These are phyloP conservation scores for Cerastis leucographa DNA, from an alignment of 2,888 invertebrate species.

Conservation along the genomic window DNA sequence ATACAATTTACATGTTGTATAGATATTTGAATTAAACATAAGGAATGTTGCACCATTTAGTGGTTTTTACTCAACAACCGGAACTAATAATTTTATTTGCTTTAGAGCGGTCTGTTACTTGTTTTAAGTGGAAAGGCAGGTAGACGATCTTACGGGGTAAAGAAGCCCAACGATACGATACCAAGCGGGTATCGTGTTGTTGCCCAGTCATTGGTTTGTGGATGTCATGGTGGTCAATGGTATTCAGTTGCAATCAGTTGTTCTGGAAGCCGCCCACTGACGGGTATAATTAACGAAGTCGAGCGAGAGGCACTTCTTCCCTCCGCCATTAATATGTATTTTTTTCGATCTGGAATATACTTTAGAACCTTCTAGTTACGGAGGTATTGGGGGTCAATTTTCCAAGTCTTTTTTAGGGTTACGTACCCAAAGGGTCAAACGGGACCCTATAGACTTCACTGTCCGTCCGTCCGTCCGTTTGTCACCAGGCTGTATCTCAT, in stretches of 20 bases:
- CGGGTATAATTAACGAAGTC: too few relatives aligned
- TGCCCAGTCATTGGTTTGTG: not conserved
- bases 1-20: conserved; percentile 36
- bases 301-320: too few relatives aligned
- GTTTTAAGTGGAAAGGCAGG: not conserved
- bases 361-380: too few relatives aligned
- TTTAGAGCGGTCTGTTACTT: not conserved
- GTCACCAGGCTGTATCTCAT: too few relatives aligned
- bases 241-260: not conserved
- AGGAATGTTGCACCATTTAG: conserved; percentile 25
- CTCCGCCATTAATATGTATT: too few relatives aligned
- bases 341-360: too few relatives aligned
- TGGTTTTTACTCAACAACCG: conserved; percentile 3
- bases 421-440: too few relatives aligned
- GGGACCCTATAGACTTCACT: too few relatives aligned
- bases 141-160: not conserved
- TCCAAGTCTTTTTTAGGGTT: too few relatives aligned
- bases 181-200: not conserved
- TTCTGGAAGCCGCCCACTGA: not conserved
- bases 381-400: too few relatives aligned
- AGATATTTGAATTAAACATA: conserved; percentile 46
- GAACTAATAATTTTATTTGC: conserved; percentile 6
- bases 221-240: not conserved
- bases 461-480: too few relatives aligned
- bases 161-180: not conserved